A percentile compares a stretch with the other conserved stretches of the same genome.
Evolutionary conservation across 1,140 invertebrate species (phyloP).

Genomic region (Leptinotarsa undecemlineata): DNA sequence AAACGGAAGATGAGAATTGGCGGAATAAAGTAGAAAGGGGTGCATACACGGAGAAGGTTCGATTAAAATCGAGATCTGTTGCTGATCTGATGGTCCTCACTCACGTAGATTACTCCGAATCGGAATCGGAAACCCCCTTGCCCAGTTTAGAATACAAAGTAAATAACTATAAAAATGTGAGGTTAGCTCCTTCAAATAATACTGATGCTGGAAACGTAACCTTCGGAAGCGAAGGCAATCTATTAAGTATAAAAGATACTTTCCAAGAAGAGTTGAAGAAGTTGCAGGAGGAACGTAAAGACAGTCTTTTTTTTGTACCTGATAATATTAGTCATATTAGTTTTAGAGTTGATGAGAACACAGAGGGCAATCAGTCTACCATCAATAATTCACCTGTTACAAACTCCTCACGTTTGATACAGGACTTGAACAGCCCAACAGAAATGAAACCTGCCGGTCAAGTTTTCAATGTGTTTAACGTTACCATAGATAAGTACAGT

Average conservation of each 20-base stretch:
- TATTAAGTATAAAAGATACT: slow-evolving; percentile 60
- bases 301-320: slow-evolving; percentile 55
- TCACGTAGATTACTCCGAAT: slow-evolving; percentile 68
- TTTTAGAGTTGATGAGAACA: slow-evolving; percentile 1
- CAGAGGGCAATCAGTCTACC: neutral
- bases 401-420: slow-evolving; percentile 37
- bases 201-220: slow-evolving; percentile 48
- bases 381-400: neutral
- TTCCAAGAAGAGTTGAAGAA: slow-evolving; percentile 63
- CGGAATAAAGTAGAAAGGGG: slow-evolving; percentile 65
- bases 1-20: slow-evolving; percentile 72
- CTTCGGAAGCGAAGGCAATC: slow-evolving; percentile 63
- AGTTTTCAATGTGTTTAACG: slow-evolving; percentile 53
- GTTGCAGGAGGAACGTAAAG: slow-evolving; percentile 55
- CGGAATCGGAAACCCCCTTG: slow-evolving; percentile 62
- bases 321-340: slow-evolving; percentile 47
- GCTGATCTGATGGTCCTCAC: slow-evolving; percentile 76
- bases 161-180: slow-evolving; percentile 44
- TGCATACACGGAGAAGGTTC: slow-evolving; percentile 70
- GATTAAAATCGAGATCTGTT: slow-evolving; percentile 72
- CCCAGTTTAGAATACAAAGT: slow-evolving; percentile 51
- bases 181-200: slow-evolving; percentile 41
- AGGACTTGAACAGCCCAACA: slow-evolving; percentile 47
- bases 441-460: slow-evolving; percentile 51
- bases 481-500: slow-evolving; percentile 47